Evolutionary conservation across 2,797 vertebrate species (phyloP).

Genomic region (Erethizon dorsatum): DNA sequence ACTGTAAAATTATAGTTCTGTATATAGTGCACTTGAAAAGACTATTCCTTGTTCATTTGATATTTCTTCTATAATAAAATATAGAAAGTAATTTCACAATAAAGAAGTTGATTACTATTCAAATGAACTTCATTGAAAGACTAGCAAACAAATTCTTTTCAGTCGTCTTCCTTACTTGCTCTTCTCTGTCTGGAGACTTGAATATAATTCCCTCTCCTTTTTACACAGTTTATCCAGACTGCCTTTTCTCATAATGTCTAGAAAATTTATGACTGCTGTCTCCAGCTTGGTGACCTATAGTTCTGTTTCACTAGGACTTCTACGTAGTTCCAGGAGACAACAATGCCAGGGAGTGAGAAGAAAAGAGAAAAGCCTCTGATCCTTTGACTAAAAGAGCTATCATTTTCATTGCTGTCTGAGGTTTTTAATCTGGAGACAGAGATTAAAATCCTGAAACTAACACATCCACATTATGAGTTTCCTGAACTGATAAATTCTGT

Average conservation of each 20-base stretch:
- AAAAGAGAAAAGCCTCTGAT: conserved; percentile 33
- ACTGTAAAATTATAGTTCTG: background rate
- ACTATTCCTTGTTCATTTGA: background rate
- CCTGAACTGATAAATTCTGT: background rate
- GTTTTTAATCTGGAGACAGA: conserved; percentile 27
- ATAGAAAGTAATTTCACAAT: background rate
- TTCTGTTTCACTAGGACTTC: conserved; percentile 39
- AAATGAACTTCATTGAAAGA: conserved; percentile 1
- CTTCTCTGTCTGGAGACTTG: background rate
- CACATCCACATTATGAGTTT: background rate
- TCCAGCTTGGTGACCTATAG: background rate
- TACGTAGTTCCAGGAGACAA: conserved; percentile 46
- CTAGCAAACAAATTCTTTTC: background rate
- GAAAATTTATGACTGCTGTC: conserved; percentile 56
- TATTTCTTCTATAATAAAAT: conserved; percentile 49
- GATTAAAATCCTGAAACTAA: conserved; percentile 46
- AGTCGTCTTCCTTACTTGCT: background rate
- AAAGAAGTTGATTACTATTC: background rate
- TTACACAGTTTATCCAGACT: conserved; percentile 30
- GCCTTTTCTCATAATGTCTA: conserved; percentile 58
- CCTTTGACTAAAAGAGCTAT: background rate
- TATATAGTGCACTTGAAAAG: background rate
- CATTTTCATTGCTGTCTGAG: conserved; percentile 10
- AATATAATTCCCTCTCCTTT: conserved; percentile 18
- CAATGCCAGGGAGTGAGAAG: background rate